Base-by-base conservation (phyloP, 2,888 invertebrate genomes). In the Ectemnius lituratus region DNA sequence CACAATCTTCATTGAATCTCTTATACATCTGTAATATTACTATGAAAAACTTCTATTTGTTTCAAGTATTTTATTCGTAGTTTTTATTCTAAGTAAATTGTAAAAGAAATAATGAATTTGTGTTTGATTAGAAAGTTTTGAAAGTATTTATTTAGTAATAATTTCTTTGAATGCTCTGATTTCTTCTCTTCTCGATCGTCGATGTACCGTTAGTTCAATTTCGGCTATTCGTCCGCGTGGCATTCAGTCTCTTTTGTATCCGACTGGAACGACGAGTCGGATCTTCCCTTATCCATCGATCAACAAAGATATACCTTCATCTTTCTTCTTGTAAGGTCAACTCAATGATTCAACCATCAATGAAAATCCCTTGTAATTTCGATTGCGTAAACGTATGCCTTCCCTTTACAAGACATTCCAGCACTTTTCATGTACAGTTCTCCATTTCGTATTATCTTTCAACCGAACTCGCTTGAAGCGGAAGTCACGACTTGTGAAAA, bases 251-350 rank as follows among this genome's bases (percentile, higher is more conserved):
- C 52, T 52, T 52, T 52, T 52, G 52, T 52, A 13, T 14, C 5
- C 16, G 1, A 52, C 2, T 52, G n/a, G 52, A 52, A 16, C 16
- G 13, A 16, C 23, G 47, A 11, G n/a, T n/a, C 3, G 2, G 2
- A 47, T 1, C 52, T 14, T 4, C 52, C 52, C 52, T 52, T 52
- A 52, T 52, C 52, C 52, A 52, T 52, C 52, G 52, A 52, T 52
- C 52, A 52, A 6, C 52, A 14, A 14, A 14, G 52, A 52, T 14
- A 8, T 5, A 37, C 37, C 0, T 14, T 14, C 52, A 3, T 16
- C 16, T 52, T 52, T 16, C n/a, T 1, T 52, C 52, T 52, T 52
- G 52, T 52, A 52, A 52, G 52, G 52, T 52, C 52, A 52, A 52
- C 13, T 11, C 2, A 16, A 13, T 1, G 52, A 5, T 52, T 14